Conservation (phyloP, 2,797 vertebrate species). For the Tolypeutes matacus region DNA sequence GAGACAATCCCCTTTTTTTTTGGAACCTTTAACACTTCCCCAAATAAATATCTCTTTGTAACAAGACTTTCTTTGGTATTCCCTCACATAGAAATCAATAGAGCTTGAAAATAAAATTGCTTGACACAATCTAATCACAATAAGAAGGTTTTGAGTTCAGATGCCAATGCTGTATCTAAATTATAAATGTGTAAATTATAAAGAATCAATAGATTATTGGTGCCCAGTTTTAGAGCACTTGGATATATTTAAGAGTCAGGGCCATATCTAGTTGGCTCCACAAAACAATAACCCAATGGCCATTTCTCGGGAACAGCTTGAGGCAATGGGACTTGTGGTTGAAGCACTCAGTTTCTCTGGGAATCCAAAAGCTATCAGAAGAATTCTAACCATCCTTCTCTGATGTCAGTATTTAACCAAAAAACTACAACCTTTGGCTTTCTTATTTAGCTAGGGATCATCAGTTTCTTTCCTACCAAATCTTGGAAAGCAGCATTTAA, state of each 20-base stretch:
- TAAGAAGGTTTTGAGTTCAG: slow-evolving; percentile 2
- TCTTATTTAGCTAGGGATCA: slow-evolving; percentile 1
- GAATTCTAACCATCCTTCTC: neutral
- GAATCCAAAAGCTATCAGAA: neutral
- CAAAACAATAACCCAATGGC: slow-evolving; percentile 23
- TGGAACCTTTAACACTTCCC: neutral
- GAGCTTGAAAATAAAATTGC: slow-evolving; percentile 2
- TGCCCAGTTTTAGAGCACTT: neutral
- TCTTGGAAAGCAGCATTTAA: neutral
- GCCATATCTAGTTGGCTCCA: neutral
- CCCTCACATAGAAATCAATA: neutral
- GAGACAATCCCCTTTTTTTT: neutral
- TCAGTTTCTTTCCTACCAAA: neutral
- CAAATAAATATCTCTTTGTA: slow-evolving; percentile 27
- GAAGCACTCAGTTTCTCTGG: slow-evolving; percentile 11
- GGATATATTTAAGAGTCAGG: slow-evolving; percentile 17
- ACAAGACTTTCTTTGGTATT: slow-evolving; percentile 17
- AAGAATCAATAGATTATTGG: slow-evolving; percentile 22
- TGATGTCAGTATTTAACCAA: neutral
- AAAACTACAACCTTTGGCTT: neutral
- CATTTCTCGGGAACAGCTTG: neutral
- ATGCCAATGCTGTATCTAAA: slow-evolving; percentile 2
- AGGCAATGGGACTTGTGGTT: neutral
- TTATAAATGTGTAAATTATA: neutral
- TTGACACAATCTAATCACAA: neutral